Percentiles rank a stretch among this genome's conserved stretches.
Evolutionary conservation across 2,888 invertebrate genomes (phyloP).

Genomic region (Mantis religiosa): DNA sequence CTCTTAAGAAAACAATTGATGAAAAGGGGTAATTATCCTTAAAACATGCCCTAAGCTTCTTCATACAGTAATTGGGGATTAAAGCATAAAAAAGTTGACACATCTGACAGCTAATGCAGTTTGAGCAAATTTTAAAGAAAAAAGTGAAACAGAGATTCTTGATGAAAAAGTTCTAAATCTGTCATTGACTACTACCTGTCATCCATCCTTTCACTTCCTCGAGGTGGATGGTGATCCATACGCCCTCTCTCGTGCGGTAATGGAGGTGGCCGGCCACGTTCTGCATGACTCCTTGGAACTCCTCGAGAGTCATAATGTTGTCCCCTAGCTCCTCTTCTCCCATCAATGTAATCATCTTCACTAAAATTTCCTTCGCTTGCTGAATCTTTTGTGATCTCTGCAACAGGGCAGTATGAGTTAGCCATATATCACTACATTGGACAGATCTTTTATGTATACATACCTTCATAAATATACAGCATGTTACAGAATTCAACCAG

Average conservation of each 20-base stretch:
- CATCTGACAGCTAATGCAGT: no score
- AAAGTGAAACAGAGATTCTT: not conserved
- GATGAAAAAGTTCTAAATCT: not conserved
- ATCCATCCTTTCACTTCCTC: constrained; percentile 22
- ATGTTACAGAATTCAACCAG: no score
- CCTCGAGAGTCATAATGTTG: constrained; percentile 40
- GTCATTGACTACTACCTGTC: constrained; percentile 20
- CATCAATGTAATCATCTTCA: constrained; percentile 59
- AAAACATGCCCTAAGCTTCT: no score
- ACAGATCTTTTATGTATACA: no score
- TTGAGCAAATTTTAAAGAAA: not conserved
- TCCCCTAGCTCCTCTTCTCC: constrained; percentile 40
- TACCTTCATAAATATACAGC: no score
- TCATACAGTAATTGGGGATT: no score
- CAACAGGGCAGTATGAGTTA: constrained; percentile 37
- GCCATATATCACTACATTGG: not conserved
- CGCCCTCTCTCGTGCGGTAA: constrained; percentile 32
- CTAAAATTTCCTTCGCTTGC: constrained; percentile 63
- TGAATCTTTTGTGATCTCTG: constrained; percentile 80
- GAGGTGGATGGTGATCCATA: constrained; percentile 36
- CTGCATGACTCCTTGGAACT: constrained; percentile 52
- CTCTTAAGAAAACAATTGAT: no score
- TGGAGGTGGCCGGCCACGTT: constrained; percentile 50
- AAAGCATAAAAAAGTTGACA: no score
- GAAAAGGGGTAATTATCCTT: no score